Evolutionary conservation across 2,888 invertebrate species (phyloP).

Genomic region (Thera britannica): DNA sequence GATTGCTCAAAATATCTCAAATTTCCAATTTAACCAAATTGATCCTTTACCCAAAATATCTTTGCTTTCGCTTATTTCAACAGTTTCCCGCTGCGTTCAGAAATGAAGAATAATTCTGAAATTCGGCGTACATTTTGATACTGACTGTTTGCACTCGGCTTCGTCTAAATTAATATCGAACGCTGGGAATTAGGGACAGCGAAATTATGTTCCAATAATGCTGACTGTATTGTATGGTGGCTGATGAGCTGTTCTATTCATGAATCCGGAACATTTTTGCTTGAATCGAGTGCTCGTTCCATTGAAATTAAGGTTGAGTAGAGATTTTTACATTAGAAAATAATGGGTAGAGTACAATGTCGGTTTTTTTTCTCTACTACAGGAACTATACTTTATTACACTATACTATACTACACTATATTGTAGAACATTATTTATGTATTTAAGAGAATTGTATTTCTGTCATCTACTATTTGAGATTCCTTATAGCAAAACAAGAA

Average conservation of each 20-base stretch:
- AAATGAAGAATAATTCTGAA: conserved; percentile 55
- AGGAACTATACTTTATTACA: too few relatives aligned
- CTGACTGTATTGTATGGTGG: conserved; percentile 42
- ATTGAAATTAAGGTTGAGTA: conserved; percentile 18
- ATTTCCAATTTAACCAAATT: conserved; percentile 56
- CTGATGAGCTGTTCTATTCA: conserved; percentile 38
- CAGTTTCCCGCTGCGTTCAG: conserved; percentile 56
- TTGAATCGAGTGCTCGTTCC: conserved; percentile 12
- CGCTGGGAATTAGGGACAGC: conserved; percentile 56
- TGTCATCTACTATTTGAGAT: too few relatives aligned
- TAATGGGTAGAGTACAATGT: neutral
- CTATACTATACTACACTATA: too few relatives aligned
- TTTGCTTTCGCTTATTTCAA: conserved; percentile 62
- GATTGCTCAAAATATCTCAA: conserved; percentile 50
- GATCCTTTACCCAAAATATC: conserved; percentile 62
- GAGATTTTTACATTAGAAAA: neutral
- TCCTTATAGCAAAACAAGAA: too few relatives aligned
- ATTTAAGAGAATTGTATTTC: too few relatives aligned
- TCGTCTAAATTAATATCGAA: conserved; percentile 63
- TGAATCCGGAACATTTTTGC: conserved; percentile 25
- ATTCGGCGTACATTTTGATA: conserved; percentile 52
- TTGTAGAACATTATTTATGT: too few relatives aligned
- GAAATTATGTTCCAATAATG: conserved; percentile 54
- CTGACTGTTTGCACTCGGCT: conserved; percentile 56
- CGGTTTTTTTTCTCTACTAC: too few relatives aligned